Base-by-base conservation (phyloP, 2,113 vertebrate species). In the Pelecanus crispus region DNA sequence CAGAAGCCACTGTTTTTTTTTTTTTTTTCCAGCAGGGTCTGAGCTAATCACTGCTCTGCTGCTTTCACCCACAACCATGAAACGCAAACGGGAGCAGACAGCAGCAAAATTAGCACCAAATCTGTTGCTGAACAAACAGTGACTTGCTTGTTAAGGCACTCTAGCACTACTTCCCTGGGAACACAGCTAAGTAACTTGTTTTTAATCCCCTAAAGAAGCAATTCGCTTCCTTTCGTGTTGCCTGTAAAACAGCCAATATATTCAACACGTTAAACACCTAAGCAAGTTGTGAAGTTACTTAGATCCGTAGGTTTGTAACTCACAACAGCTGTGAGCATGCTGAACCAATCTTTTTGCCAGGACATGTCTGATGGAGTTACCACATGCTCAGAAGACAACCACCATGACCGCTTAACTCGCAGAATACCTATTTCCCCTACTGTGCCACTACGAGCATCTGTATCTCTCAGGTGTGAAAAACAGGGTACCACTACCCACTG, bases 21-120 rank as follows among this genome's bases (percentile, higher is more conserved):
- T 58, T 45, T 34, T 29, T 50, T 74, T 70, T 66, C 83, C 58
- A 90, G 53, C 38, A 91, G 74, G 85, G 78, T 77, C 87, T 94
- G 94, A 97, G 90, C 88, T 97, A 97, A 96, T 93, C 84, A 86
- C 63, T 3, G 10, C 85, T 82, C 73, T 52, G 71, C 32, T 94
- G 80, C 95, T 95, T 96, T 96, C 94, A 96, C 96, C 78, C 81
- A 85, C 90, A 94, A 24, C 40, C 56, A 80, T 4, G 42, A 92
- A 59, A 92, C 5, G 17, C 58, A 97, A 96, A 95, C 73, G 9
- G 77, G 72, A 95, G 88, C 91, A 95, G 91, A 97, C 78, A 96
- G 94, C 52, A 55, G 77, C 87, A 94, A 97, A 97, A 94, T 95
- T 91, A 97, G 87, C 75, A 96, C 74, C 90, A 70, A 85, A 59